Base-by-base conservation (phyloP, 1,140 invertebrate genomes). In the Brachionus asplanchnoidis region DNA sequence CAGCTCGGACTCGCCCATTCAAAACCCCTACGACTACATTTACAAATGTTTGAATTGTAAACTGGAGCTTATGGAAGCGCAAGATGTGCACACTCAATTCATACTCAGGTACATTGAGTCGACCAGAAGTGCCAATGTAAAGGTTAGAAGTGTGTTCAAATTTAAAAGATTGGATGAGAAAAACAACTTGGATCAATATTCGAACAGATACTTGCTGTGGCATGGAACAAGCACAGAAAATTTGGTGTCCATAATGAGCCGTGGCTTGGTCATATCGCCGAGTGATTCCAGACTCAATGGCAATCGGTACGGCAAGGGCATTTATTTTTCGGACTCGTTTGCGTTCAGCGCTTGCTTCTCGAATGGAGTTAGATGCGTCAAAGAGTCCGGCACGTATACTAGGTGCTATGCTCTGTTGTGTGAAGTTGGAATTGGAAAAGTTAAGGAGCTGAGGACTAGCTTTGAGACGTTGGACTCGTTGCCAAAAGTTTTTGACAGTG, bases 21-120 rank as follows among this genome's bases (percentile, higher is more conserved):
- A 88, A 26, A 90, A 91, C 87, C 90, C 90, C 4, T 85, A 89
- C 66, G 90, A 91, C 85, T 91, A 91, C 85, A 87, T 91, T 6
- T 91, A 91, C 84, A 85, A 87, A 66, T 87, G 87, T 40, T 80
- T 91, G 12, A 87, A 87, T 11, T 89, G 89, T 85, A 86, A 87
- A 65, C 86, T 91, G 14, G 80, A 88, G 60, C 84, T 88, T 11
- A 65, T 91, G 73, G 84, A 87, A 26, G 85, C 87, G 66, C 86
- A 87, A 32, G 86, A 86, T 11, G 75, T 85, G 6, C 90, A 91
- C 82, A 86, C 88, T 36, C 89, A 91, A 85, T 88, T 90, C 82
- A 90, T 91, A 83, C 87, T 91, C 12, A 89, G 90, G 60, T 91
- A 91, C 84, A 89, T 91, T 73, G 86, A 90, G 77, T 88, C 88